Evolutionary conservation across 1,140 invertebrate species (phyloP).

Genomic region (Holcopasites calliopsidis): DNA sequence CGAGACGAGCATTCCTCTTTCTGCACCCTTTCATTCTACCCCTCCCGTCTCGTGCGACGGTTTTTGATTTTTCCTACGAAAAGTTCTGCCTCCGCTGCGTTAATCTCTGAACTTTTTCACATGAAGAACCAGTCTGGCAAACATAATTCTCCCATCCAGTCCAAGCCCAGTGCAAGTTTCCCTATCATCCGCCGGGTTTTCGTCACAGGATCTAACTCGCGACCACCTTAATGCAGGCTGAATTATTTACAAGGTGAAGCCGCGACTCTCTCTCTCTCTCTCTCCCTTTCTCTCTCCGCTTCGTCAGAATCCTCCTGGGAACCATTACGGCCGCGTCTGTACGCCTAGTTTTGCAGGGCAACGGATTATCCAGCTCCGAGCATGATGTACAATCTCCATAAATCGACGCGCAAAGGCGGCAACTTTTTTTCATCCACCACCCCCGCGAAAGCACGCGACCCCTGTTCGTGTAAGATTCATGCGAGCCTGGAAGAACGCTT

Average conservation of each 20-base stretch:
- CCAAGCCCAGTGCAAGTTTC: not conserved
- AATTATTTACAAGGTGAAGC: slow-evolving; percentile 32
- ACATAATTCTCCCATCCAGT: not conserved
- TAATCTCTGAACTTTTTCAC: no score
- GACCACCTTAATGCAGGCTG: slow-evolving; percentile 26
- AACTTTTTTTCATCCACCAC: not conserved
- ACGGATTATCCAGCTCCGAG: slow-evolving; percentile 29
- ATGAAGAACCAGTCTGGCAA: not conserved
- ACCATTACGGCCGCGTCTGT: slow-evolving; percentile 16
- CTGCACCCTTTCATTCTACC: not conserved
- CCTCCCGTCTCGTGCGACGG: not conserved
- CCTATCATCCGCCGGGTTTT: not conserved
- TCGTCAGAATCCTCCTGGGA: slow-evolving; percentile 40
- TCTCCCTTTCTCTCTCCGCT: not conserved
- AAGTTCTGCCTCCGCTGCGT: no score
- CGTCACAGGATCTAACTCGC: no score
- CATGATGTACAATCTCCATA: slow-evolving; percentile 46
- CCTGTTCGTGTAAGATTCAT: slow-evolving; percentile 17
- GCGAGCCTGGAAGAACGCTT: not conserved
- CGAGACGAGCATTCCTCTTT: slow-evolving; percentile 47
- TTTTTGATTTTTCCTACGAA: no score
- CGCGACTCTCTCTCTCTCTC: no score
- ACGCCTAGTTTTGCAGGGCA: not conserved
- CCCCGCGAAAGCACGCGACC: not conserved
- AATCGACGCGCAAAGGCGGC: slow-evolving; percentile 40